A percentile compares a stretch with the other conserved stretches of the same genome.
Conservation (phyloP, 2,888 invertebrate genomes). For the Lampropteryx suffumata region DNA sequence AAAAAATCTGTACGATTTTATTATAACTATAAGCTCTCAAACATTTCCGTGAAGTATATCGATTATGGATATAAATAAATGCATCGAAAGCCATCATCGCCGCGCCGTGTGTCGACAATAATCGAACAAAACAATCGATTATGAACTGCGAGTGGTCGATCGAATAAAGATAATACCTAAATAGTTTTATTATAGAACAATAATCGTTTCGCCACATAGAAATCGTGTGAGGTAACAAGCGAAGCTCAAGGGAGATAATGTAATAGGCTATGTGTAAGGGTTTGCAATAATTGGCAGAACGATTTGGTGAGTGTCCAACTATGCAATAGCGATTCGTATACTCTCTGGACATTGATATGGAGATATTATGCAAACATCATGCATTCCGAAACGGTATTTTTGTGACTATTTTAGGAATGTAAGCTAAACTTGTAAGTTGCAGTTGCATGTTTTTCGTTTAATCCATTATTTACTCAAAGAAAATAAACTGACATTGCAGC, state of each 20-base stretch:
- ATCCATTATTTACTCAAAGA: too few relatives aligned
- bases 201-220: constrained; percentile 43
- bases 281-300: constrained; percentile 34
- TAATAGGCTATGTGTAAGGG: constrained; percentile 33
- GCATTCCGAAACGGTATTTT: constrained; percentile 12
- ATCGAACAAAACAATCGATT: constrained; percentile 27
- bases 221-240: constrained; percentile 30
- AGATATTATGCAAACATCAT: constrained; percentile 19
- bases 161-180: constrained; percentile 14
- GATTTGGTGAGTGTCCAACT: constrained; percentile 40
- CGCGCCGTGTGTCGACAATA: constrained; percentile 11
- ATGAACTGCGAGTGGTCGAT: constrained; percentile 22
- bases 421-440: too few relatives aligned
- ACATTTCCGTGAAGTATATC: neutral
- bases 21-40: neutral
- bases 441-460: too few relatives aligned
- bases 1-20: too few relatives aligned
- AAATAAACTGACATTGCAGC: too few relatives aligned
- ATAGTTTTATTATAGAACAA: constrained; percentile 32
- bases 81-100: constrained; percentile 5
- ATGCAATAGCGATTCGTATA: constrained; percentile 34
- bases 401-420: constrained; percentile 1
- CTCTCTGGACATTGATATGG: constrained; percentile 11
- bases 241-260: constrained; percentile 37
- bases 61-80: too few relatives aligned